Percentiles rank a stretch among this genome's conserved stretches.
These are phyloP conservation scores for Tenodera sinensis DNA, from an alignment of 2,888 invertebrate genomes.

Conservation along the genomic window DNA sequence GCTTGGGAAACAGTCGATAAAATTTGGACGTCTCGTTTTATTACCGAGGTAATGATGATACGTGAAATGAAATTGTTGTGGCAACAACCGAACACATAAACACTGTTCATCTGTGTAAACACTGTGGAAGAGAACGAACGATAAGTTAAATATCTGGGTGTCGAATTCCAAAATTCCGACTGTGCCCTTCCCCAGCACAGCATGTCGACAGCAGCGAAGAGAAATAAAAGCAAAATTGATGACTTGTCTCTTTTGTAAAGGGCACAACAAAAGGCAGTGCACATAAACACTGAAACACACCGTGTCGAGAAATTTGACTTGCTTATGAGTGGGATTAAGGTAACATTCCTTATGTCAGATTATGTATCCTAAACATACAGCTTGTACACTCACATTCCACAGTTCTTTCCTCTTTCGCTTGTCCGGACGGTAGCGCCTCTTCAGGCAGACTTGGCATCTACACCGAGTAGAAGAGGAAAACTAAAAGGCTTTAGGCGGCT, in stretches of 20 bases:
- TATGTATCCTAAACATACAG: not conserved
- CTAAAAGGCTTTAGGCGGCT: no score
- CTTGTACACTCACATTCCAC: not conserved
- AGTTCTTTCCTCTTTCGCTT: not conserved
- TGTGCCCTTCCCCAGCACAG: not conserved
- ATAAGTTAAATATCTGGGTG: not conserved
- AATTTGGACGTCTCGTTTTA: no score
- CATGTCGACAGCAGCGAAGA: not conserved
- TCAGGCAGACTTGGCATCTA: no score
- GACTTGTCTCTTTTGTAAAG: not conserved
- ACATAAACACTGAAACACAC: not conserved
- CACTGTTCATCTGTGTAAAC: no score
- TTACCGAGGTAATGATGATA: no score
- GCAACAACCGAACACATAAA: no score
- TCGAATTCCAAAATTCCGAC: not conserved
- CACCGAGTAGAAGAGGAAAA: no score
- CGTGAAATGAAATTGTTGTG: no score
- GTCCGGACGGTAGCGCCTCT: no score
- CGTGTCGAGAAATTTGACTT: conserved; percentile 1
- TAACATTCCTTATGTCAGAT: not conserved
- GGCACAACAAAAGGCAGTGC: not conserved
- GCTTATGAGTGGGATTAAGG: not conserved
- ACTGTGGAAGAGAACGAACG: no score
- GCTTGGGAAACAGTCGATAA: no score
- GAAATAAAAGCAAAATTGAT: not conserved